Evolutionary conservation across 1,140 invertebrate species (phyloP), one percentile per base, ranked within the genome.

Genomic region (Drosophila grimshawi): DNA sequence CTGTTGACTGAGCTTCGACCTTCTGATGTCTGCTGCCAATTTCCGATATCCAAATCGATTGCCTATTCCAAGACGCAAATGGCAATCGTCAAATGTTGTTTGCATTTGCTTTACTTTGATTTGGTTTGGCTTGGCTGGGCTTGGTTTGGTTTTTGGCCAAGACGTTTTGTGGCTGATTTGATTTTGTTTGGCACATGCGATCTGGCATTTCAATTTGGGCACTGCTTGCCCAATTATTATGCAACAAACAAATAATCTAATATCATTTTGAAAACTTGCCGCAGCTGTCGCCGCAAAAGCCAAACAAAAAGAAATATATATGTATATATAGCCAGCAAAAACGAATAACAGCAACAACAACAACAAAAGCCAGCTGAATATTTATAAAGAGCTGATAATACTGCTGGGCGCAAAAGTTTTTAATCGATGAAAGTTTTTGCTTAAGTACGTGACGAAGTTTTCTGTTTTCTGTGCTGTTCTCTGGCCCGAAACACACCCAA

Each of bases 381-480:
- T 67, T 67, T 61, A 27, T 49, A 32, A 61, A 69, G 59, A 69
- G 70, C 77, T 89, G 85, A 88, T 89, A 83, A 88, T 89, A 55
- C 66, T 73, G 19, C 67, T 64, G 62, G 45, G 59, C 45, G 49
- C 57, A 76, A 80, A 83, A 88, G 46, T 89, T 89, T 89, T 81
- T 79, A 89, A 89, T 85, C 85, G 85, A 85, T 89, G 65, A 73
- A 88, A 89, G 65, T 83, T 89, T 88, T 35, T 55, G 66, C 30
- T 29, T n/a, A 66, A 79, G 48, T 86, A 86, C 83, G 83, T 86
- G 82, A 67, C 71, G 45, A n/a, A 73, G n/a, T 46, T 56, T 35
- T 39, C 10, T 19, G 19, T 19, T 19, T 19, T 19, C 19, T 19
- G 19, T 19, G 19, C 19, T 19, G 19, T 19, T 19, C 2, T 4